Evolutionary conservation across 1,140 invertebrate species (phyloP), one percentile per base, ranked within the genome.

Genomic region (Scaptomyza pallida): DNA sequence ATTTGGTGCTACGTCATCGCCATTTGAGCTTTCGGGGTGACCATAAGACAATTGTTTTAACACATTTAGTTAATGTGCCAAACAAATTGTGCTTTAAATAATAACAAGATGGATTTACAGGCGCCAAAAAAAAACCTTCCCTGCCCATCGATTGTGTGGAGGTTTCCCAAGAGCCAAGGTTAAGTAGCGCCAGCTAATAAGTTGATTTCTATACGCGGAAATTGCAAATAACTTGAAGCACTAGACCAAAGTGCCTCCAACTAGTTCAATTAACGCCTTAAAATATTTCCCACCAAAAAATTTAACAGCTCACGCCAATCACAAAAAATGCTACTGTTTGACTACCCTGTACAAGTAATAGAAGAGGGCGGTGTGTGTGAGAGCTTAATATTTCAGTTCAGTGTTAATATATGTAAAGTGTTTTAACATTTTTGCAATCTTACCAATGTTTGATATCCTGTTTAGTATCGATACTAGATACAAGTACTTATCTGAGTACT

Each of bases 251-350:
- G 56, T 61, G 60, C 50, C 47, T 13, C 35, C 35, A 43, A 23
- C 50, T 47, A 8, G 64, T 88, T 86, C 77, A 86, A 86, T 86
- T 86, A 81, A 78, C 81, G 85, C 75, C 67, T 67, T 65, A 64
- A 60, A 82, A 69, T 56, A 59, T 86, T 86, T 86, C 82, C 81
- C 81, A 86, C 63, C 64, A 44, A 33, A 70, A n/a, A 43, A 47
- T 48, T 54, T 56, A 48, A 64, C 72, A 72, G 79, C 73, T 76
- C 60, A 76, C 30, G 70, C 35, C 48, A 62, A 63, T 52, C 71
- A 51, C 44, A 71, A 48, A 33, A n/a, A 48, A 33, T 61, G 73
- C 78, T 79, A 80, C 77, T 75, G 77, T 68, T 75, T 72, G 5
- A 3, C 55, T 56, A 56, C 67, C 60, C 67, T 56, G 44, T 51